Conservation (phyloP, 2,797 vertebrate species). For the Schizopygopsis malacanthus region DNA sequence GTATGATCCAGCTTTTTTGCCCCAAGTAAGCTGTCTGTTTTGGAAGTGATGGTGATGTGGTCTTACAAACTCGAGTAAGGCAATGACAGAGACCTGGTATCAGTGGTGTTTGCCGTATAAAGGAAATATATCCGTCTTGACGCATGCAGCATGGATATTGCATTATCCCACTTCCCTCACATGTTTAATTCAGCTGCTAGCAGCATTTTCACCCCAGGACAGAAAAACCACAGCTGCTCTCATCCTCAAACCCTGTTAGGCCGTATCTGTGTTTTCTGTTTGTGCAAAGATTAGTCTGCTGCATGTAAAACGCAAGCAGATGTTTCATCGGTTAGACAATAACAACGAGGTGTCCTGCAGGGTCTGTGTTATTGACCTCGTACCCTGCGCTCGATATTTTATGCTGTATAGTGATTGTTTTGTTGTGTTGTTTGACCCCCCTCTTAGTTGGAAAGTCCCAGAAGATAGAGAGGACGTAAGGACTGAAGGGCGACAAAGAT, state of each 20-base stretch:
- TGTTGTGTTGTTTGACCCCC: conserved; percentile 52
- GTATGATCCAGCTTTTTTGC: background rate
- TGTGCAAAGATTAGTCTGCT: conserved; percentile 6
- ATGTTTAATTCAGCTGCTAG: conserved; percentile 68
- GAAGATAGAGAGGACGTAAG: conserved; percentile 50
- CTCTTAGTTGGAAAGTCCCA: conserved; percentile 49
- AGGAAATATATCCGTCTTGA: conserved; percentile 55
- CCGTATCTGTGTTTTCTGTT: conserved; percentile 40
- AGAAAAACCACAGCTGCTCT: conserved; percentile 58
- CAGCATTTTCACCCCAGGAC: conserved; percentile 62
- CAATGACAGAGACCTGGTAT: background rate
- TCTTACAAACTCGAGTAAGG: background rate
- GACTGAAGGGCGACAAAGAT: conserved; percentile 58
- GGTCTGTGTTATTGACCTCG: conserved; percentile 50
- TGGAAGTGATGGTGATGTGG: background rate
- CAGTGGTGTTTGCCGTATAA: conserved; percentile 50
- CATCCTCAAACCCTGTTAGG: conserved; percentile 52
- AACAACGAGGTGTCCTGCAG: conserved; percentile 43
- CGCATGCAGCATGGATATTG: conserved; percentile 67
- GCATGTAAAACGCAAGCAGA: conserved; percentile 24
- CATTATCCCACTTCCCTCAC: conserved; percentile 68
- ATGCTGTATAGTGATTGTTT: conserved; percentile 46
- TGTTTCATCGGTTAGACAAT: conserved; percentile 34
- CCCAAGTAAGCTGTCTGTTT: background rate
- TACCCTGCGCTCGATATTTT: conserved; percentile 34